A percentile compares a stretch with the other conserved stretches of the same genome.
Conservation (phyloP, 2,888 invertebrate genomes). For the Merodon equestris region DNA sequence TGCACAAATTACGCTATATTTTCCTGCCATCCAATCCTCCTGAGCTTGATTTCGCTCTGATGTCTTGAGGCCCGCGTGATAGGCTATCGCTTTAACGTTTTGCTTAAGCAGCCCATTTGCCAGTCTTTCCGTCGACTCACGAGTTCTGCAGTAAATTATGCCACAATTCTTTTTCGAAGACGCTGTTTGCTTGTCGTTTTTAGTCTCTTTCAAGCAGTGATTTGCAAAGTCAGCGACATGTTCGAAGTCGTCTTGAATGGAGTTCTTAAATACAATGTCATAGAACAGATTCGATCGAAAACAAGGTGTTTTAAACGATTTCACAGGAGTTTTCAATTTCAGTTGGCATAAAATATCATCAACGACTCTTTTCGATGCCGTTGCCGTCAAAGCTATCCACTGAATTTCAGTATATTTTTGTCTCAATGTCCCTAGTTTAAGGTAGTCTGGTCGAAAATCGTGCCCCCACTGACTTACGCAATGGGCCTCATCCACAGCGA, state of each 20-base stretch:
- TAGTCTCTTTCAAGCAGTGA: constrained; percentile 82
- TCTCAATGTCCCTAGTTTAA: constrained; percentile 89
- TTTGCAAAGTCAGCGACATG: constrained; percentile 88
- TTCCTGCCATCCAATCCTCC: constrained; percentile 94
- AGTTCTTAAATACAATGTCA: constrained; percentile 94
- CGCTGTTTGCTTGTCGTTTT: constrained; percentile 70
- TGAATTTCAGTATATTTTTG: constrained; percentile 84
- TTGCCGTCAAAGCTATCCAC: constrained; percentile 97
- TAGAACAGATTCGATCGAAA: constrained; percentile 96
- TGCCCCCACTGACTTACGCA: constrained; percentile 99
- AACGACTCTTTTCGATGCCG: constrained; percentile 89
- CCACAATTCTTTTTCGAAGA: constrained; percentile 83
- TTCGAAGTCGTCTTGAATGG: constrained; percentile 87
- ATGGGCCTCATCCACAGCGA: constrained; percentile 98
- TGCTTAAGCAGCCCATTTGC: constrained; percentile 86
- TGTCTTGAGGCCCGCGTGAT: constrained; percentile 92
- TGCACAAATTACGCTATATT: constrained; percentile 93
- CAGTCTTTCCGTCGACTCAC: constrained; percentile 93
- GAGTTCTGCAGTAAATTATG: constrained; percentile 96
- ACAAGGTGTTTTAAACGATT: constrained; percentile 90
- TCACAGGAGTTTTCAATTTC: constrained; percentile 83
- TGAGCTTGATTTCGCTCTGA: constrained; percentile 88
- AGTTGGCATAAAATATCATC: constrained; percentile 90
- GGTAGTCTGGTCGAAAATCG: constrained; percentile 97
- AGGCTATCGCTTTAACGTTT: constrained; percentile 89